phyloP scores from a whole-genome alignment of 1,140 invertebrate species.

The Hesperophylax magnus region DNA sequence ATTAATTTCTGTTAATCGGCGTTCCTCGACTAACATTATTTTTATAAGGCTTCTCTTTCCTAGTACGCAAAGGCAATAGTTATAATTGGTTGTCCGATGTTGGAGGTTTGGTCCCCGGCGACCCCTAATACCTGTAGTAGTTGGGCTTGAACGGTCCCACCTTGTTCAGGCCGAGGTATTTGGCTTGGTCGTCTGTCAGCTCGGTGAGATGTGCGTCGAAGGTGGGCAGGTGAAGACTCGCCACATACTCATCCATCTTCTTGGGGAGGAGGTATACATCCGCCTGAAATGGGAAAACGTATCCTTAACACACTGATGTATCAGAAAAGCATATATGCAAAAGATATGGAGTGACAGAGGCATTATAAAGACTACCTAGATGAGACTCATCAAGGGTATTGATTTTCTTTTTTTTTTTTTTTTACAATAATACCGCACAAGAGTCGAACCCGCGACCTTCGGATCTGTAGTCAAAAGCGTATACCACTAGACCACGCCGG shows the following conservation, averaged over 20 bases:
- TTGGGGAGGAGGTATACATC: slow-evolving; percentile 98
- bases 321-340: background rate
- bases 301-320: background rate
- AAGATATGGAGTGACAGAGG: too few species aligned
- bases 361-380: too few species aligned
- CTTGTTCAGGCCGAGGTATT: slow-evolving; percentile 97
- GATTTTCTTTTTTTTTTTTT: too few species aligned
- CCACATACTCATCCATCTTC: slow-evolving; percentile 99
- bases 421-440: too few species aligned
- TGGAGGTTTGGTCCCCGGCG: background rate
- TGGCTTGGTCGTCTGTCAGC: slow-evolving; percentile 96
- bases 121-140: slow-evolving; percentile 88
- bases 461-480: too few species aligned
- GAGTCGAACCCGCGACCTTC: too few species aligned
- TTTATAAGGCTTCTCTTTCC: slow-evolving; percentile 15
- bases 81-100: too few species aligned
- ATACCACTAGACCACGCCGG: too few species aligned
- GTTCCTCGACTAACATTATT: too few species aligned
- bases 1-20: too few species aligned
- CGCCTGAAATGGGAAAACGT: slow-evolving; percentile 67
- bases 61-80: background rate
- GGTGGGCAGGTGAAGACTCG: slow-evolving; percentile 93
- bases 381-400: too few species aligned
- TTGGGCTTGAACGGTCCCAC: slow-evolving; percentile 98
- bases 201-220: slow-evolving; percentile 98